phyloP scores from a whole-genome alignment of 2,113 vertebrate species.

The Condylura cristata region DNA sequence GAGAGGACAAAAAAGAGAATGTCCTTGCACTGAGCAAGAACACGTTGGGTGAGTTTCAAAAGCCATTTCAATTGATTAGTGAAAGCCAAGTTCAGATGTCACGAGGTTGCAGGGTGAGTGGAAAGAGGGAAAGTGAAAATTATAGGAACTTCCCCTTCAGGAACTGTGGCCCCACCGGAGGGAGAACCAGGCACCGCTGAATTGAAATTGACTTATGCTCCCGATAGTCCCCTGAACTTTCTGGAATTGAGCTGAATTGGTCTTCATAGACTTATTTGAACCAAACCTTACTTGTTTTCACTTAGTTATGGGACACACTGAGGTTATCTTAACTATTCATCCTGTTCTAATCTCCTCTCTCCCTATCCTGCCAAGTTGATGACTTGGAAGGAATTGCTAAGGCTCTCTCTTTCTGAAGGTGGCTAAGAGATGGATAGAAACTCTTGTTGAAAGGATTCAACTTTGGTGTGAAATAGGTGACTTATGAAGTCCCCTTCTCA shows the following conservation, averaged over 20 bases:
- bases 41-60: not conserved
- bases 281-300: conserved; percentile 22
- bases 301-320: not conserved
- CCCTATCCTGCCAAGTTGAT: conserved; percentile 1
- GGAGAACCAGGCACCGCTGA: not conserved
- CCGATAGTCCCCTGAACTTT: not conserved
- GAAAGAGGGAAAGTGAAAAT: not conserved
- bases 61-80: not conserved
- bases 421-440: not conserved
- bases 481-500: conserved; percentile 23
- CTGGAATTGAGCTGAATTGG: not conserved
- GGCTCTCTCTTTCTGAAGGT: not conserved
- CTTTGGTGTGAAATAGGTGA: conserved; percentile 13
- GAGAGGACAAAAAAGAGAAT: not conserved
- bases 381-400: not conserved
- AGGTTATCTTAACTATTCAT: conserved; percentile 23
- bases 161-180: not conserved
- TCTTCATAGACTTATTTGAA: not conserved
- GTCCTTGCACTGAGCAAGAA: not conserved
- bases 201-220: not conserved
- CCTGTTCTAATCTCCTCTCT: not conserved
- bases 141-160: not conserved
- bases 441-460: conserved; percentile 1
- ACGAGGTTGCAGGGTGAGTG: not conserved
- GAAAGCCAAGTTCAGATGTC: not conserved